Evolutionary conservation across 2,888 invertebrate species (phyloP).

Genomic region (Creontiades dilutus): DNA sequence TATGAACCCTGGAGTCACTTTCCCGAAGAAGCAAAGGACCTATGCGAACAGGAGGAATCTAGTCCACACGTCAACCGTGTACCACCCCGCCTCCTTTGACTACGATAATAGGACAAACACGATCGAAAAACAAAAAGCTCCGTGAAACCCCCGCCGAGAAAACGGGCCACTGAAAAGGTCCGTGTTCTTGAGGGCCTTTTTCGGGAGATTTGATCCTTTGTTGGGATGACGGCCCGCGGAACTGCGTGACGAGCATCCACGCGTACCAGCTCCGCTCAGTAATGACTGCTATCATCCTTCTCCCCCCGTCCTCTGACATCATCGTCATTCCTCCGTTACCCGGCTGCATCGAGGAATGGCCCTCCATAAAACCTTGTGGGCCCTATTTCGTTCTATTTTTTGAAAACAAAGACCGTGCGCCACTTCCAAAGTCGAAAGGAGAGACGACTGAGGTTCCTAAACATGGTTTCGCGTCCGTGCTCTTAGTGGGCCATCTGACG

Average conservation of each 20-base stretch:
- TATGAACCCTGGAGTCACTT: neutral
- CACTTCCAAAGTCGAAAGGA: neutral
- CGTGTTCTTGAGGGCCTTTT: conserved; percentile 5
- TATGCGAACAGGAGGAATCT: neutral
- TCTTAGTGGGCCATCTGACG: neutral
- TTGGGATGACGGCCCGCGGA: conserved; percentile 10
- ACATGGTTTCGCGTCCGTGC: neutral
- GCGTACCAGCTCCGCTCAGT: conserved; percentile 26
- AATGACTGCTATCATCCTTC: conserved; percentile 44
- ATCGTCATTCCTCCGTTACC: neutral
- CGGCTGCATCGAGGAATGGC: neutral
- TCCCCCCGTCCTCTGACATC: neutral
- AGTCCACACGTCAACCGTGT: conserved; percentile 19
- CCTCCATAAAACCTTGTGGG: neutral
- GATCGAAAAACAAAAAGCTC: conserved; percentile 20
- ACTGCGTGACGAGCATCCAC: conserved; percentile 50
- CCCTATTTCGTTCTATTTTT: neutral
- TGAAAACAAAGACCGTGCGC: neutral
- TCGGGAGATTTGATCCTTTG: conserved; percentile 14
- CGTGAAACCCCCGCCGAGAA: neutral
- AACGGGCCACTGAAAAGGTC: neutral
- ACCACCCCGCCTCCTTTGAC: neutral
- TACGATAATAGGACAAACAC: conserved; percentile 21
- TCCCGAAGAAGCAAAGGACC: neutral
- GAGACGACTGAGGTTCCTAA: neutral